A percentile compares a stretch with the other conserved stretches of the same genome.
Conservation (phyloP, 2,888 invertebrate species). For the Drosophila aldrichi region DNA sequence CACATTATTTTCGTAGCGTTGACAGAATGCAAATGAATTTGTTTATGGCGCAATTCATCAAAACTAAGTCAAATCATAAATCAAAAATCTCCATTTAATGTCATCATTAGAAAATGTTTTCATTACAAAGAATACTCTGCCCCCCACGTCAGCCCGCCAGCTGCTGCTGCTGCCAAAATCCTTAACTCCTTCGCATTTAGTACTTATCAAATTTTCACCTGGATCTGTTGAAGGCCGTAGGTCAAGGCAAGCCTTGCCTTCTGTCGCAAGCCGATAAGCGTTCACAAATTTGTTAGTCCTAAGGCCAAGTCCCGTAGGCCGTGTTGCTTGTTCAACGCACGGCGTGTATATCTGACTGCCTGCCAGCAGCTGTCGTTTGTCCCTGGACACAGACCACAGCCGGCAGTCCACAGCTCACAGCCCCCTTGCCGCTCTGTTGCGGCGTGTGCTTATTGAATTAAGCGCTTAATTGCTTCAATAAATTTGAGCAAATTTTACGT, state of each 20-base stretch:
- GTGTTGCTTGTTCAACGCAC: constrained; percentile 6
- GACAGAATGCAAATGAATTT: constrained; percentile 40
- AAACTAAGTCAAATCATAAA: constrained; percentile 52
- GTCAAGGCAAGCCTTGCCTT: constrained; percentile 28
- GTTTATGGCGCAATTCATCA: constrained; percentile 67
- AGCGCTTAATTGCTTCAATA: constrained; percentile 75
- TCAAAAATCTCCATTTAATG: constrained; percentile 49
- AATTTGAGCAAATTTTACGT: constrained; percentile 69
- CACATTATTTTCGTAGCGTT: constrained; percentile 13
- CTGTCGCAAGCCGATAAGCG: constrained; percentile 35
- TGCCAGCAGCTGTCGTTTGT: constrained; percentile 31
- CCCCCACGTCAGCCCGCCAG: not conserved
- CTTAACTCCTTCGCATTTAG: constrained; percentile 20
- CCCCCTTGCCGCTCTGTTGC: not conserved
- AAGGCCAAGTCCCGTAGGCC: not conserved
- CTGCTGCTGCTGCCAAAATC: not conserved
- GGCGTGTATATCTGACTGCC: constrained; percentile 3
- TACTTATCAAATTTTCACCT: constrained; percentile 34
- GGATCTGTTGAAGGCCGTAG: constrained; percentile 8
- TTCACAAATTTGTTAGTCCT: constrained; percentile 22
- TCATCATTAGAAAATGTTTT: constrained; percentile 36
- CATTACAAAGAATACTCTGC: constrained; percentile 16
- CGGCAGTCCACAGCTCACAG: no score
- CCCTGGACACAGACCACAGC: not conserved
- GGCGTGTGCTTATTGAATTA: constrained; percentile 65